Percentiles rank a stretch among this genome's conserved stretches.
Conservation (phyloP, 2,888 invertebrate genomes). For the Melitaea athalia region DNA sequence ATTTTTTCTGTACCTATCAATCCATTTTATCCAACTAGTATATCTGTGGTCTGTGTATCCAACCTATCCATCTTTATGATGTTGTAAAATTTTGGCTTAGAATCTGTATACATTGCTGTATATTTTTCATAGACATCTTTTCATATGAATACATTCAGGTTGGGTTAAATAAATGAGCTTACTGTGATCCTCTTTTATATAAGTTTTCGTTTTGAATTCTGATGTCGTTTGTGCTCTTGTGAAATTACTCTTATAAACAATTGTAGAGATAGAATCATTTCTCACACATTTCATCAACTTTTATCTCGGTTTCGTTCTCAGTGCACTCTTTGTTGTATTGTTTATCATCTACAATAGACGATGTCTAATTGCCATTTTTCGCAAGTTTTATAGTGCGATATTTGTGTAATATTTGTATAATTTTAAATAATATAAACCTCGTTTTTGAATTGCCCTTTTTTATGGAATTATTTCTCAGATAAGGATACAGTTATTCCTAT, state of each 20-base stretch:
- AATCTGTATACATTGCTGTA: no score
- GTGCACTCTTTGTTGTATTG: slow-evolving; percentile 10
- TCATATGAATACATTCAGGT: neutral
- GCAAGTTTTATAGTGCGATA: neutral
- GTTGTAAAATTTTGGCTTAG: no score
- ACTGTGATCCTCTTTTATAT: neutral
- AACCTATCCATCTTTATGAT: no score
- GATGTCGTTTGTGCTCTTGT: neutral
- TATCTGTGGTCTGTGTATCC: no score
- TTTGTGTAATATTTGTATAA: neutral
- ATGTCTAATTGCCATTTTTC: slow-evolving; percentile 6
- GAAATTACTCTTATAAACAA: slow-evolving; percentile 6
- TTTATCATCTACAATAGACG: slow-evolving; percentile 10
- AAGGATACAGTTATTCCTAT: slow-evolving; percentile 44
- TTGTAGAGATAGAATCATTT: slow-evolving; percentile 2
- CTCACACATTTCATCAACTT: slow-evolving; percentile 13
- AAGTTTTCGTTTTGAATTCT: neutral
- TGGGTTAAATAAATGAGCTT: no score
- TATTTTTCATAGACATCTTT: no score
- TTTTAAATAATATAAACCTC: neutral
- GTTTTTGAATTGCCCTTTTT: slow-evolving; percentile 58
- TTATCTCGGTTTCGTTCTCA: slow-evolving; percentile 8
- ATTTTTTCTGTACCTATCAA: no score
- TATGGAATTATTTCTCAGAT: slow-evolving; percentile 58
- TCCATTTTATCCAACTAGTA: no score